Evolutionary conservation across 2,797 vertebrate species (phyloP).

Genomic region (Erethizon dorsatum): DNA sequence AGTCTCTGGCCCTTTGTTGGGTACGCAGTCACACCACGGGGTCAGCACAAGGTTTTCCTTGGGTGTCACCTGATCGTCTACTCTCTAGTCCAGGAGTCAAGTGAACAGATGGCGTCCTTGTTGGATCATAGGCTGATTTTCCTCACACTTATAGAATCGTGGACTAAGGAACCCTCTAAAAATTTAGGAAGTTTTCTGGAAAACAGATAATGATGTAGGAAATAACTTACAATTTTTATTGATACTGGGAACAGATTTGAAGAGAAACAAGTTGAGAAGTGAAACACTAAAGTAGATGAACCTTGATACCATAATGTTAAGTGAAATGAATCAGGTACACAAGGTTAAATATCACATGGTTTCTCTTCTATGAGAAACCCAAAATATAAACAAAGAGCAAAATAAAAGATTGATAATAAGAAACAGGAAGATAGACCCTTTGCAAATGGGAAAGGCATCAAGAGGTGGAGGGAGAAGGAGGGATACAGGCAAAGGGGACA

Average conservation of each 20-base stretch:
- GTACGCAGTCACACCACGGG: background rate
- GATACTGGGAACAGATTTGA: background rate
- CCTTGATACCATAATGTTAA: background rate
- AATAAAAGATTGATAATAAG: background rate
- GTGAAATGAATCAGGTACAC: background rate
- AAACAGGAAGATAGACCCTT: background rate
- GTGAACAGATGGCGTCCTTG: background rate
- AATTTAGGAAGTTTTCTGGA: background rate
- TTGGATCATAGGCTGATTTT: background rate
- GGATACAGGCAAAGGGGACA: no score
- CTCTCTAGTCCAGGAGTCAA: background rate
- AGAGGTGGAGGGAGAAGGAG: background rate
- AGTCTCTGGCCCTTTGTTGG: rapidly evolving
- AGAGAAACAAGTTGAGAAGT: background rate
- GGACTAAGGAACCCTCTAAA: background rate
- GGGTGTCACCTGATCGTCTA: rapidly evolving
- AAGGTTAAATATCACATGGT: background rate
- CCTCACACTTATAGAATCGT: background rate
- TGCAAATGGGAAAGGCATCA: background rate
- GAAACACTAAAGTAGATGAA: background rate
- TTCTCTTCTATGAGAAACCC: no score
- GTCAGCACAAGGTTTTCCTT: rapidly evolving
- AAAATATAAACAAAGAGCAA: background rate
- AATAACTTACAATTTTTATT: background rate
- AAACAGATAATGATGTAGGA: background rate